A percentile compares a stretch with the other conserved stretches of the same genome.
These are phyloP conservation scores for Otolemur garnettii DNA, from an alignment of 2,113 vertebrate species.

Conservation along the genomic window DNA sequence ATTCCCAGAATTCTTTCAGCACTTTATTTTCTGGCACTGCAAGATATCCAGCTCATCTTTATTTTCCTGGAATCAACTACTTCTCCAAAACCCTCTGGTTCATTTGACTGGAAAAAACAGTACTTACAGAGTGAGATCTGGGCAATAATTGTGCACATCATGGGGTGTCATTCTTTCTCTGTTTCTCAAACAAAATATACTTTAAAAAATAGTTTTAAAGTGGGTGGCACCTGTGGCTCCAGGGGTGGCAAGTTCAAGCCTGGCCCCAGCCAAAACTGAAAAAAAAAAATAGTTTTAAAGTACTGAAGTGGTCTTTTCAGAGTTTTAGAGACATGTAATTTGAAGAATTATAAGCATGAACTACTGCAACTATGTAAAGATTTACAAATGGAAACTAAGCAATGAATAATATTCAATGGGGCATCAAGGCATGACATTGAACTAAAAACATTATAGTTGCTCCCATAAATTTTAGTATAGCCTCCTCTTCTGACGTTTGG, in stretches of 20 bases:
- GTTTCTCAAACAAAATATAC: not conserved
- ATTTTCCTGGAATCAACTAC: not conserved
- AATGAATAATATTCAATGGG: not conserved
- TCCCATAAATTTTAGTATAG: not conserved
- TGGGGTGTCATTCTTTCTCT: not conserved
- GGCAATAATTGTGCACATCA: not conserved
- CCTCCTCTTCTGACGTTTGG: not conserved
- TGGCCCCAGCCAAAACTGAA: too few species aligned
- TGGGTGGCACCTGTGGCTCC: too few species aligned
- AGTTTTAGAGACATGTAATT: not conserved
- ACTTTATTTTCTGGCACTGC: not conserved
- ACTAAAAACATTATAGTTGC: not conserved
- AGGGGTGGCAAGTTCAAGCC: too few species aligned
- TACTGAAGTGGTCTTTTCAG: not conserved
- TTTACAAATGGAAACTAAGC: not conserved
- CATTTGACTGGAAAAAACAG: not conserved
- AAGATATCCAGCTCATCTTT: not conserved
- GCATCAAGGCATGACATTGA: not conserved
- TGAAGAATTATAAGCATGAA: conserved; percentile 2
- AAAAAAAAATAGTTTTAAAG: too few species aligned
- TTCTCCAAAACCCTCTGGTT: not conserved
- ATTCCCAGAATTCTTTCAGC: not conserved
- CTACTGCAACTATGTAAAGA: not conserved
- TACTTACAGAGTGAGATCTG: not conserved
- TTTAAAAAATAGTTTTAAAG: not conserved